Percentiles rank a stretch among this genome's conserved stretches.
These are phyloP conservation scores for Lycocerus yunnanus DNA, from an alignment of 2,888 invertebrate genomes.

Conservation along the genomic window DNA sequence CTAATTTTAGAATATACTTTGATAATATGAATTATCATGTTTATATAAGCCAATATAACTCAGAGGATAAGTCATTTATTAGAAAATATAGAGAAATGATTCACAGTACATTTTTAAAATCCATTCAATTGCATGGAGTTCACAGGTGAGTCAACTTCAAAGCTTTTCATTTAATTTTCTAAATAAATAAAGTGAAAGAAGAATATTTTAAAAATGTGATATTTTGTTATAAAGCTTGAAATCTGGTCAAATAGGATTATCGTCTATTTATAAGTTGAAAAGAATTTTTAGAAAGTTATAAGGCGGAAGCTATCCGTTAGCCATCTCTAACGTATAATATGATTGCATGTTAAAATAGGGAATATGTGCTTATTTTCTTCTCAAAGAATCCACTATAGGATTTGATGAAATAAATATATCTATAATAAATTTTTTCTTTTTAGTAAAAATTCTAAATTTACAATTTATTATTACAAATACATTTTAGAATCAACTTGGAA, in stretches of 20 bases:
- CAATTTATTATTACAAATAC: background rate
- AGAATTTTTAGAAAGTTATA: background rate
- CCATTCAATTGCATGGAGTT: constrained; percentile 56
- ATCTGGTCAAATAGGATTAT: background rate
- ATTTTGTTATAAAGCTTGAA: background rate
- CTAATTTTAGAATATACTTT: constrained; percentile 54
- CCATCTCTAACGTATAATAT: background rate
- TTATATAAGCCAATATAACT: constrained; percentile 50
- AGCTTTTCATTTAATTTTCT: background rate
- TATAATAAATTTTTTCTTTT: no score
- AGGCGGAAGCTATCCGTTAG: background rate
- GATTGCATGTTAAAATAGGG: background rate
- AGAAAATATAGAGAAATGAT: constrained; percentile 58
- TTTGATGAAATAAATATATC: no score
- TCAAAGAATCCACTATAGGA: background rate
- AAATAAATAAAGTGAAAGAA: background rate
- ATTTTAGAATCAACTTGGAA: constrained; percentile 57
- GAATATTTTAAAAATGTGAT: background rate
- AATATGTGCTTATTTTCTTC: background rate
- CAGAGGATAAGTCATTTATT: constrained; percentile 60
- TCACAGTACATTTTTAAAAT: constrained; percentile 56
- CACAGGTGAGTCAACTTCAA: constrained; percentile 5
- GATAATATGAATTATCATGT: constrained; percentile 55
- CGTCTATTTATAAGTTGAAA: background rate
- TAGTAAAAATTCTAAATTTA: background rate